Base-by-base conservation (phyloP, 2,113 vertebrate genomes). In the Artemisiospiza belli region DNA sequence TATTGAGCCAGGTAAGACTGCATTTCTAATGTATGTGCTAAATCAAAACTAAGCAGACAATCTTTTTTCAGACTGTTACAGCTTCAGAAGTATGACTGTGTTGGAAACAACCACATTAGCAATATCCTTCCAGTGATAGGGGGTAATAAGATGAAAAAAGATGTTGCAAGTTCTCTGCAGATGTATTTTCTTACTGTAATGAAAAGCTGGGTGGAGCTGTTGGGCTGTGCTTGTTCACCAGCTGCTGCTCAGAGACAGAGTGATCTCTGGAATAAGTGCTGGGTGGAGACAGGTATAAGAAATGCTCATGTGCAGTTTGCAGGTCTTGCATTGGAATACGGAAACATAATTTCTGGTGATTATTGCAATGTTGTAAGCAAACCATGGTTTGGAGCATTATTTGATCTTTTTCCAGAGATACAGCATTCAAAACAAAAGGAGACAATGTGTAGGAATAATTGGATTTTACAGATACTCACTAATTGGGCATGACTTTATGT, bases 1-100 rank as follows among this genome's bases (percentile, higher is more conserved):
- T 78, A 90, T 99, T 9, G 98, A 99, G 79, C 98, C 98, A 98
- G 99, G 99, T 99, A 98, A 98, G 96, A 62, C 2, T 75, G 23
- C 11, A 2, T 73, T 72, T 68, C 13, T 52, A 39, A 59, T 7
- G 8, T 31, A 54, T 5, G 5, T 15, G 11, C 7, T 28, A 57
- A 76, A 27, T 30, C 39, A 59, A 74, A 92, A 20, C 8, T 15
- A 37, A 44, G 46, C 33, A 83, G 51, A 27, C 47, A 61, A 74
- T 41, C 14, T 81, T 63, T 63, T 73, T 78, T 61, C 43, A 51
- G n/a, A 24, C 12, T 55, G 49, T 43, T 66, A 66, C 28, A 75
- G 58, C 24, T 70, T 70, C 51, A 66, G 73, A 78, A 49, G 12
- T 27, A 31, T 18, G 33, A n/a, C 12, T 11, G 4, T 10, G 66